Percentiles rank a stretch among this genome's conserved stretches.
Evolutionary conservation across 2,888 invertebrate species (phyloP).

Genomic region (Agelastica alni): DNA sequence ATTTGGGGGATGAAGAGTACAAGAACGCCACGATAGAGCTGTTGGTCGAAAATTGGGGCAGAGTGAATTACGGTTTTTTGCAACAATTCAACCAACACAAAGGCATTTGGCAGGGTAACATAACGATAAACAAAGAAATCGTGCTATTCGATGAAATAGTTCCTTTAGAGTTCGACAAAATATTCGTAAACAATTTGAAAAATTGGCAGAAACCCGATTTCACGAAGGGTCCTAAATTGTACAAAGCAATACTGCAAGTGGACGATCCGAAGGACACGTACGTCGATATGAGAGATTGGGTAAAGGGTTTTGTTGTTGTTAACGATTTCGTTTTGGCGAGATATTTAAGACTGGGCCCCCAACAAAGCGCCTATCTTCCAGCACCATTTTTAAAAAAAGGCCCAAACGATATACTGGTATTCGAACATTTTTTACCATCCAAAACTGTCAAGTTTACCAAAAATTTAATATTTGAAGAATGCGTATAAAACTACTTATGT

Average conservation of each 20-base stretch:
- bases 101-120: constrained; percentile 53
- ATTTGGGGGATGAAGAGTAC: constrained; percentile 36
- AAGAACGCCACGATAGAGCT: constrained; percentile 52
- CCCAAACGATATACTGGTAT: constrained; percentile 50
- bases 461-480: constrained; percentile 41
- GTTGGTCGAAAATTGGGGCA: constrained; percentile 78
- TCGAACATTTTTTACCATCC: constrained; percentile 49
- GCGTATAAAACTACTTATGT: no score
- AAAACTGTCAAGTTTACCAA: constrained; percentile 42
- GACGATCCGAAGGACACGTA: constrained; percentile 72
- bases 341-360: constrained; percentile 78
- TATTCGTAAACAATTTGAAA: constrained; percentile 49
- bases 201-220: constrained; percentile 54
- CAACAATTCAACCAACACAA: constrained; percentile 54
- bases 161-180: constrained; percentile 60
- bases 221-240: constrained; percentile 61
- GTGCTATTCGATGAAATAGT: constrained; percentile 57
- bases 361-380: constrained; percentile 81
- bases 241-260: constrained; percentile 58
- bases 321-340: constrained; percentile 87
- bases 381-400: constrained; percentile 69
- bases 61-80: constrained; percentile 63
- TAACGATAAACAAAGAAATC: constrained; percentile 53
- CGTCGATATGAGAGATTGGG: constrained; percentile 78
- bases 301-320: constrained; percentile 81